Percentiles rank a stretch among this genome's conserved stretches.
These are phyloP conservation scores for Diloba caeruleocephala DNA, from an alignment of 2,888 invertebrate genomes.

Conservation along the genomic window DNA sequence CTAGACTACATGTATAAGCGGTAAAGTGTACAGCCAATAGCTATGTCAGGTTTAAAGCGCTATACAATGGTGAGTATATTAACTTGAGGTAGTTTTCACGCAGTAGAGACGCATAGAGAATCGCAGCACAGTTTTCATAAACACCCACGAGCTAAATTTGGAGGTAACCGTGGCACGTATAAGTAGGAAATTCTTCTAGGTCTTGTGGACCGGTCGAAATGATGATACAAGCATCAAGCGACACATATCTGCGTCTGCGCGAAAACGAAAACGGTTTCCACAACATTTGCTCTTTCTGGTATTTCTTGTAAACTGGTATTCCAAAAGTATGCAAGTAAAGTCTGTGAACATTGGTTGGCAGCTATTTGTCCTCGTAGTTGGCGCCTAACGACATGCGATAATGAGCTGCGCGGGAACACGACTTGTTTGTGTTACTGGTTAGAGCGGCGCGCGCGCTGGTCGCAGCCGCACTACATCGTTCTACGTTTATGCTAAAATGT, in stretches of 20 bases:
- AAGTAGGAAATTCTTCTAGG: no score
- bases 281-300: constrained; percentile 22
- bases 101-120: no score
- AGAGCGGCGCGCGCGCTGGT: constrained; percentile 58
- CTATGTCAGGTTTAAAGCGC: no score
- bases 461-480: constrained; percentile 39
- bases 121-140: no score
- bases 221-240: constrained; percentile 2
- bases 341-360: constrained; percentile 53
- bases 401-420: constrained; percentile 72
- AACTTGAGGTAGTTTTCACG: no score
- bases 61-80: no score
- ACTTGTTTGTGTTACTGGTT: constrained; percentile 74
- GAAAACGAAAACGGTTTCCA: constrained; percentile 13
- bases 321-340: constrained; percentile 42
- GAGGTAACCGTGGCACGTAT: no score
- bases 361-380: constrained; percentile 69
- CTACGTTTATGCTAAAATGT: constrained; percentile 55
- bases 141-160: no score
- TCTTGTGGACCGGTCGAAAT: no score
- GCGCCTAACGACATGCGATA: constrained; percentile 85
- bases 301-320: constrained; percentile 39
- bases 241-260: constrained; percentile 3
- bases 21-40: no score
- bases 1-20: no score